phyloP scores from a whole-genome alignment of 2,797 vertebrate genomes.

The Peromyscus nudipes region DNA sequence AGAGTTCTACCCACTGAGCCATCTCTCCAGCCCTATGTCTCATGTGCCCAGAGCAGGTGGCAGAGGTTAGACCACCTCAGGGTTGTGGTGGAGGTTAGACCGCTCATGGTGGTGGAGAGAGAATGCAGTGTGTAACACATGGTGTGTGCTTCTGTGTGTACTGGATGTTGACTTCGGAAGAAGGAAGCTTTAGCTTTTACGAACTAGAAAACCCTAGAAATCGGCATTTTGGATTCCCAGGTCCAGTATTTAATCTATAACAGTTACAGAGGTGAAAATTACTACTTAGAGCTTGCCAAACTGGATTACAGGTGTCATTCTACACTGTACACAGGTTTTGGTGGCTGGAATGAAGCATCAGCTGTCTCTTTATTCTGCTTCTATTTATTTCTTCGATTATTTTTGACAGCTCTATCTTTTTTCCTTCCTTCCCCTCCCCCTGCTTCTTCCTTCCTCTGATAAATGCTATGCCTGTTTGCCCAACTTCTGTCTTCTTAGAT shows the following conservation, averaged over 20 bases:
- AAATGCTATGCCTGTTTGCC: not conserved
- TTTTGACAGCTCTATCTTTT: not conserved
- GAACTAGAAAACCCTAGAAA: not conserved
- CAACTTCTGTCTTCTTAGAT: not conserved
- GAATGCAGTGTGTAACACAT: rapidly evolving
- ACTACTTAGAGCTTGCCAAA: not conserved
- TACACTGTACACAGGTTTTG: not conserved
- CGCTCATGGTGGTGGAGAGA: not conserved
- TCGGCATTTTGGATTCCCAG: not conserved
- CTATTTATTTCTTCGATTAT: not conserved
- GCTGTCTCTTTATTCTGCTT: too few relatives aligned
- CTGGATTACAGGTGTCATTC: rapidly evolving
- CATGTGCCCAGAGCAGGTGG: not conserved
- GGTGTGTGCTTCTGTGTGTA: rapidly evolving
- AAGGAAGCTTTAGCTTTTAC: not conserved
- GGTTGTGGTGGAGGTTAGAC: too few relatives aligned
- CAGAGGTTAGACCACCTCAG: too few relatives aligned
- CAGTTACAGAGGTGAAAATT: not conserved
- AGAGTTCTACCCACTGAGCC: not conserved
- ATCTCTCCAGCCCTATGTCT: not conserved
- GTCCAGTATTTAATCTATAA: not conserved
- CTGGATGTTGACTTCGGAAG: not conserved
- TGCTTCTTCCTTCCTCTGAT: not conserved
- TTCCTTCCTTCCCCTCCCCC: not conserved
- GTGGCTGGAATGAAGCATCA: not conserved